Evolutionary conservation across 2,113 vertebrate genomes (phyloP).

Genomic region (Alosa alosa): DNA sequence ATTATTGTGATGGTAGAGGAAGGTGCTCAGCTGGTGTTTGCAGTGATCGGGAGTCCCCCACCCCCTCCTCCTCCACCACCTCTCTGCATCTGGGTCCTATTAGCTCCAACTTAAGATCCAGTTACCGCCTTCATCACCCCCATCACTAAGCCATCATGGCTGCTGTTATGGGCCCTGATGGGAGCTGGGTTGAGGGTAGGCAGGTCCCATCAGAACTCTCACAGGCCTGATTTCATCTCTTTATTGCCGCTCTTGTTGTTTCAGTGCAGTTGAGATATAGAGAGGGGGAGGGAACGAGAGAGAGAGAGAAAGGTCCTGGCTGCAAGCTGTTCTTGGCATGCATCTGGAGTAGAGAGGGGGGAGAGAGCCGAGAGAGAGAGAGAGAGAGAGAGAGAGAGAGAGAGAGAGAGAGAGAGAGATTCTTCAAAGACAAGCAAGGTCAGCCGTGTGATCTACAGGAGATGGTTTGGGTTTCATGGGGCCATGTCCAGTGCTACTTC

Average conservation of each 20-base stretch:
- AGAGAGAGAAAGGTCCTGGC: neutral
- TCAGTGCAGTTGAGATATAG: neutral
- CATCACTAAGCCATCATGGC: neutral
- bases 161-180: neutral
- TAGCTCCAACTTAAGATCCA: constrained; percentile 41
- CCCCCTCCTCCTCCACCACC: neutral
- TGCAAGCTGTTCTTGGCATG: neutral
- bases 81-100: constrained; percentile 46
- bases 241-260: neutral
- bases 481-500: neutral
- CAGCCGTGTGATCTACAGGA: neutral
- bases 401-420: constrained; percentile 1
- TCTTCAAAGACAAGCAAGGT: neutral
- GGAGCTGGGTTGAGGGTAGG: neutral
- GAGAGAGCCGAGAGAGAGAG: neutral
- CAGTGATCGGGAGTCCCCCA: neutral
- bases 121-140: constrained; percentile 21
- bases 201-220: neutral
- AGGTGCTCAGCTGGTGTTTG: neutral
- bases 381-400: neutral
- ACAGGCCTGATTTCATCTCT: neutral
- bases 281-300: neutral
- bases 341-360: neutral
- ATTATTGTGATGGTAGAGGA: neutral
- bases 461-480: neutral